Evolutionary conservation across 2,113 vertebrate species (phyloP).

Genomic region (Nannobrachium achirus): DNA sequence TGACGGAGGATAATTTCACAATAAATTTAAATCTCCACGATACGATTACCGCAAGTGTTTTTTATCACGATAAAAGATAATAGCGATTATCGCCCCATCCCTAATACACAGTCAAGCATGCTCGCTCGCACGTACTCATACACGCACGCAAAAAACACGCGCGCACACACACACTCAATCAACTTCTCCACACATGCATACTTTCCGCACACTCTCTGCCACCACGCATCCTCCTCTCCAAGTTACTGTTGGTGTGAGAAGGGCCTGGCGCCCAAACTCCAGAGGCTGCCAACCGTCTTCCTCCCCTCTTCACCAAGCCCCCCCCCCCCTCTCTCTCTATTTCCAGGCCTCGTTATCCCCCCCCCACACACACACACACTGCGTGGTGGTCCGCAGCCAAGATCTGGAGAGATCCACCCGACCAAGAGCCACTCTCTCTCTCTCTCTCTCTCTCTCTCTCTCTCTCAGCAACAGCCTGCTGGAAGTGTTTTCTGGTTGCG

Average conservation of each 20-base stretch:
- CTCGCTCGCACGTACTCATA: no score
- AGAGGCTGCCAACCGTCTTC: conserved; percentile 59
- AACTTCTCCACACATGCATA: not conserved
- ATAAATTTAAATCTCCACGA: no score
- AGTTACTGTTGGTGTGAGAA: conserved; percentile 38
- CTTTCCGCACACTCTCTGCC: conserved; percentile 7
- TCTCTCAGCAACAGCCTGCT: conserved; percentile 14
- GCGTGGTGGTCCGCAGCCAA: conserved; percentile 24
- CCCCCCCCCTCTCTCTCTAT: conserved; percentile 53
- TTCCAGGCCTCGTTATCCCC: conserved; percentile 62
- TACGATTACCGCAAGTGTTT: no score
- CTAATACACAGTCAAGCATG: no score
- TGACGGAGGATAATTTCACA: no score
- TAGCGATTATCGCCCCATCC: no score
- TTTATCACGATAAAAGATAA: no score
- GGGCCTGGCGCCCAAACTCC: conserved; percentile 48
- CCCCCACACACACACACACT: conserved; percentile 24
- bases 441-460: no score
- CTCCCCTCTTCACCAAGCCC: conserved; percentile 51
- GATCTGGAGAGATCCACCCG: conserved; percentile 29
- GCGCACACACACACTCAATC: not conserved
- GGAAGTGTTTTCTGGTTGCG: not conserved
- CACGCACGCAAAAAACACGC: not conserved
- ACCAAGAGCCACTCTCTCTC: conserved; percentile 40
- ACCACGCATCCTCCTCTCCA: conserved; percentile 12